Percentiles rank a stretch among this genome's conserved stretches.
Evolutionary conservation across 2,113 vertebrate species (phyloP).

Genomic region (Potamarius usumacintae): DNA sequence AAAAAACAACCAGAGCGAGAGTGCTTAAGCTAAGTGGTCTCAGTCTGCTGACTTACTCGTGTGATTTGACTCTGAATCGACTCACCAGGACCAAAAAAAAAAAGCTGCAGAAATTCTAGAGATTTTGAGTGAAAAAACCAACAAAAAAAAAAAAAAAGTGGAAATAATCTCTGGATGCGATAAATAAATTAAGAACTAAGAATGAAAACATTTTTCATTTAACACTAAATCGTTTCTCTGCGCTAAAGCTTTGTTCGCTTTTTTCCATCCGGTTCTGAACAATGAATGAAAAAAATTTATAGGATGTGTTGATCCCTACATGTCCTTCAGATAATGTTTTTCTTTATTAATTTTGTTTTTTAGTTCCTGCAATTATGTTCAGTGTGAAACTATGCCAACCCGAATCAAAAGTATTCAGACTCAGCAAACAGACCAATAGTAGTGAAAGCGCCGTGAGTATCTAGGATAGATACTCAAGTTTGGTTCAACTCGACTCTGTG

Average conservation of each 20-base stretch:
- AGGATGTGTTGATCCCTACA: neutral
- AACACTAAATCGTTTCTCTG: neutral
- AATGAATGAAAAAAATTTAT: neutral
- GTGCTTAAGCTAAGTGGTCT: neutral
- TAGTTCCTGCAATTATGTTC: neutral
- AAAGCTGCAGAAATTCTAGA: neutral
- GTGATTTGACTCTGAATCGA: neutral
- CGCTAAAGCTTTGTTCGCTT: neutral
- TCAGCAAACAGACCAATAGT: neutral
- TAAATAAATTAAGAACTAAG: neutral
- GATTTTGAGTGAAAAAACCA: neutral
- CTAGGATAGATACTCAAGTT: neutral
- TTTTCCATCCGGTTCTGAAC: neutral
- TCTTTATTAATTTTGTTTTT: too few relatives aligned
- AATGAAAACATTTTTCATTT: too few relatives aligned
- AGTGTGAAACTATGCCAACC: neutral
- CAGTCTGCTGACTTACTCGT: neutral
- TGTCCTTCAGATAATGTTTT: neutral
- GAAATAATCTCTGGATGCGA: neutral
- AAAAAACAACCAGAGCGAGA: neutral
- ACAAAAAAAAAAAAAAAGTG: too few relatives aligned
- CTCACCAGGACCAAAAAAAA: too few relatives aligned
- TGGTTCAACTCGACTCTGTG: constrained; percentile 9
- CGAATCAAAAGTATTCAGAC: neutral
- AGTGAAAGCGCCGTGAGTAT: neutral